A percentile compares a stretch with the other conserved stretches of the same genome.
These are phyloP conservation scores for Chionoecetes opilio DNA, from an alignment of 1,140 invertebrate genomes.

Conservation along the genomic window DNA sequence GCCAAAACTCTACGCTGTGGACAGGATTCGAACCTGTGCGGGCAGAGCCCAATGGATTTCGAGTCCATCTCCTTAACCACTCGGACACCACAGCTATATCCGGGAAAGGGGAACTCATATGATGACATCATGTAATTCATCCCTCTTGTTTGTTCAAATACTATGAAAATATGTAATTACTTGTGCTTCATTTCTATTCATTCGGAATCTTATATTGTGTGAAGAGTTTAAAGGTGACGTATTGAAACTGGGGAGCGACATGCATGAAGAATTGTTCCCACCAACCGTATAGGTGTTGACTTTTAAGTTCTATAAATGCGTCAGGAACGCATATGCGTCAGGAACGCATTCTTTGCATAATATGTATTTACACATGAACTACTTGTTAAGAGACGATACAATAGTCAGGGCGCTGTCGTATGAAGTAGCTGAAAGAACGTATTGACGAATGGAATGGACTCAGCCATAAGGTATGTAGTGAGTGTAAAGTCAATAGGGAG, in stretches of 20 bases:
- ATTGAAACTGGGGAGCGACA: background rate
- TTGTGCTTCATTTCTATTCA: background rate
- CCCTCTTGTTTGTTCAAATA: background rate
- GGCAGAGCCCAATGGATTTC: conserved; percentile 73
- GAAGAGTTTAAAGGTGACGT: background rate
- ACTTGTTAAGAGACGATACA: too few species aligned
- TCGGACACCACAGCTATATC: conserved; percentile 70
- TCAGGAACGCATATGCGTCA: too few species aligned
- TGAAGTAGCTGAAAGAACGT: too few species aligned
- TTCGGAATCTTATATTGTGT: background rate
- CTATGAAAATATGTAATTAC: background rate
- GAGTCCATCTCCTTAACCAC: conserved; percentile 74
- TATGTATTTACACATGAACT: too few species aligned
- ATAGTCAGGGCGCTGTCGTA: too few species aligned
- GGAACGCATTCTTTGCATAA: too few species aligned
- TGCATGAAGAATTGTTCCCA: too few species aligned
- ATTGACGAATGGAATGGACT: too few species aligned
- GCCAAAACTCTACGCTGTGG: conserved; percentile 55
- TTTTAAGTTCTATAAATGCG: too few species aligned
- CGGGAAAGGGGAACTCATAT: background rate
- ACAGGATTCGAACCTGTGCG: conserved; percentile 74
- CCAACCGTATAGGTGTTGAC: too few species aligned
- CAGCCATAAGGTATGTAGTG: too few species aligned
- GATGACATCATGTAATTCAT: conserved; percentile 35
- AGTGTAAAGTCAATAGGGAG: too few species aligned